phyloP scores from a whole-genome alignment of 1,140 invertebrate genomes.

The Ostrea denselamellosa region DNA sequence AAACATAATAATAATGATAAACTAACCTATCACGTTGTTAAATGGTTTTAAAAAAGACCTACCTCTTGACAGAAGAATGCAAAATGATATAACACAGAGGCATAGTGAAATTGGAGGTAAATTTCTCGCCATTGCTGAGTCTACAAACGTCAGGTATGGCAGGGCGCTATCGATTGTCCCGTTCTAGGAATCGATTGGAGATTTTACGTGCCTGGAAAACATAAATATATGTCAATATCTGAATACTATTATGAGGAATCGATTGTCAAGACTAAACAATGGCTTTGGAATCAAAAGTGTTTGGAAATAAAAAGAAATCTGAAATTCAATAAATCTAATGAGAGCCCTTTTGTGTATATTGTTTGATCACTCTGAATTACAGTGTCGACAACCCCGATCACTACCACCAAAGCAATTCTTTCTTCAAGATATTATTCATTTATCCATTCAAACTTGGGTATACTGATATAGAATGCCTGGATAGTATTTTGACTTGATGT shows the following conservation, averaged over 20 bases:
- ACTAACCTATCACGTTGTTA: too few species aligned
- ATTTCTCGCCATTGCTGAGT: conserved; percentile 12
- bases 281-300: conserved; percentile 17
- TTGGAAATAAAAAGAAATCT: conserved; percentile 22
- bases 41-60: not conserved
- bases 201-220: not conserved
- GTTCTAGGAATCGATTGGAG: conserved; percentile 5
- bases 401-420: too few species aligned
- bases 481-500: too few species aligned
- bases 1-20: too few species aligned
- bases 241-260: not conserved
- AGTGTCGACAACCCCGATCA: too few species aligned
- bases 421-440: too few species aligned
- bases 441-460: too few species aligned
- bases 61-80: conserved; percentile 29
- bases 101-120: conserved; percentile 18
- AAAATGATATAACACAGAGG: conserved; percentile 2
- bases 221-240: conserved; percentile 19
- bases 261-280: not conserved
- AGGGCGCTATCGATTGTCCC: conserved; percentile 25
- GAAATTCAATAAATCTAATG: conserved; percentile 19
- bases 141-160: not conserved
- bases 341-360: not conserved
- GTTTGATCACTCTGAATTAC: not conserved
- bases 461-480: too few species aligned